Conservation (phyloP, 2,797 vertebrate species). For the Hydrocynus forskahlii region DNA sequence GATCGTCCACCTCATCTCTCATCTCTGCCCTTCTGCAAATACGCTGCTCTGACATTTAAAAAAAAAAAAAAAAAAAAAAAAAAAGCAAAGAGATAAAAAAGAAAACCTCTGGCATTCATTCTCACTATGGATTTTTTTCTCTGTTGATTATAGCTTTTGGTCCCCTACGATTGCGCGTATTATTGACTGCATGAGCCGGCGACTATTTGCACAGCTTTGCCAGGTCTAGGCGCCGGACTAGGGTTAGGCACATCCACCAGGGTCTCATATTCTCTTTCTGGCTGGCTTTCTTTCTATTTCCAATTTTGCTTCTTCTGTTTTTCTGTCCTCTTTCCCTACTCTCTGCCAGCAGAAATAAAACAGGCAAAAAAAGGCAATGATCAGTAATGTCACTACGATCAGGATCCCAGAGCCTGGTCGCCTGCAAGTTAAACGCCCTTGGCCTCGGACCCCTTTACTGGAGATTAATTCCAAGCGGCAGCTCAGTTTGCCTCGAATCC, state of each 20-base stretch:
- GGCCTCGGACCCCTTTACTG: constrained; percentile 71
- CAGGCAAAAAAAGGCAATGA: constrained; percentile 71
- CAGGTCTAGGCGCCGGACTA: constrained; percentile 59
- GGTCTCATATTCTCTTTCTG: constrained; percentile 67
- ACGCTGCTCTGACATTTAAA: constrained; percentile 81
- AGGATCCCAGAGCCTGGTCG: constrained; percentile 77
- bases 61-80: constrained; percentile 59
- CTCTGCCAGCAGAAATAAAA: constrained; percentile 76
- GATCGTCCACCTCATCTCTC: constrained; percentile 78
- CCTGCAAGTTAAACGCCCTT: constrained; percentile 76
- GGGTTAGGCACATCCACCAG: constrained; percentile 65
- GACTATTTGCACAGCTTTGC: constrained; percentile 81
- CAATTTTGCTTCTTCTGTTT: constrained; percentile 29
- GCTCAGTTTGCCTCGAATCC: constrained; percentile 78
- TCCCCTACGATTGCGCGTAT: constrained; percentile 77
- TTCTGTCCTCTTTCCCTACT: constrained; percentile 54
- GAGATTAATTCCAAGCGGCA: constrained; percentile 77
- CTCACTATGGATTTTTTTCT: constrained; percentile 78
- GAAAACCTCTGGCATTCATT: constrained; percentile 82
- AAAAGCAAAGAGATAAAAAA: constrained; percentile 65
- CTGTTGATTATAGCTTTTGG: constrained; percentile 80
- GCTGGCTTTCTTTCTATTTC: constrained; percentile 61
- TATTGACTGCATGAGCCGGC: constrained; percentile 80
- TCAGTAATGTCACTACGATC: constrained; percentile 79
- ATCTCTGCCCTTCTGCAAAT: constrained; percentile 82